phyloP scores from a whole-genome alignment of 2,113 vertebrate species.

The Heterotis niloticus region DNA sequence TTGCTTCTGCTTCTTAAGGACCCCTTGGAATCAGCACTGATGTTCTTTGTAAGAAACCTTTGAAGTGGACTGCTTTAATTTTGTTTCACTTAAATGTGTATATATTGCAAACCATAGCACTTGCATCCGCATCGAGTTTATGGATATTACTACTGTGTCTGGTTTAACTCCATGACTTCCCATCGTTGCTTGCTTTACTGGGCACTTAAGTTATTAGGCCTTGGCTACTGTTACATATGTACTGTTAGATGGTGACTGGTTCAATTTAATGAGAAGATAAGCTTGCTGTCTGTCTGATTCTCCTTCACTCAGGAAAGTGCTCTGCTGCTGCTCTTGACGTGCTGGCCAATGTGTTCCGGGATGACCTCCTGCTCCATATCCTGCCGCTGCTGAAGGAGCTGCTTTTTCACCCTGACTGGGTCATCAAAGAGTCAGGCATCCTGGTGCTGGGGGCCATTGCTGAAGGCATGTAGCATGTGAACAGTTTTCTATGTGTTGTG shows the following conservation, averaged over 20 bases:
- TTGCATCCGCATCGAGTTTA: not conserved
- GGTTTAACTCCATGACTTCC: no score
- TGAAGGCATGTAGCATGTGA: conserved; percentile 70
- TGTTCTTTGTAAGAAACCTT: no score
- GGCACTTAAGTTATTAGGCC: not conserved
- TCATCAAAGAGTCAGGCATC: conserved; percentile 94
- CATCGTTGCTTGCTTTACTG: not conserved
- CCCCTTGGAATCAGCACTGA: no score
- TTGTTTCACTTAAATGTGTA: not conserved
- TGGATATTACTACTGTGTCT: no score
- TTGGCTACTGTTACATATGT: not conserved
- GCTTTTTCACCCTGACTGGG: conserved; percentile 92
- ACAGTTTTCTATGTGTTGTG: no score
- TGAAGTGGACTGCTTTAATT: no score
- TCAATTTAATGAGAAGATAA: not conserved
- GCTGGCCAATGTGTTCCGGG: conserved; percentile 91
- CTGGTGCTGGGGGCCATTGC: conserved; percentile 94
- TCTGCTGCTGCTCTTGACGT: conserved; percentile 92
- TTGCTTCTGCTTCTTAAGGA: no score
- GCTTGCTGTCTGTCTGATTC: not conserved
- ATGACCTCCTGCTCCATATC: conserved; percentile 87
- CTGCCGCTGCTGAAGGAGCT: conserved; percentile 91
- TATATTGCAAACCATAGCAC: not conserved
- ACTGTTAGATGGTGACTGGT: not conserved
- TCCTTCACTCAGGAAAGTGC: conserved; percentile 76